Base-by-base conservation (phyloP, 2,113 vertebrate species). In the Oceanites oceanicus region DNA sequence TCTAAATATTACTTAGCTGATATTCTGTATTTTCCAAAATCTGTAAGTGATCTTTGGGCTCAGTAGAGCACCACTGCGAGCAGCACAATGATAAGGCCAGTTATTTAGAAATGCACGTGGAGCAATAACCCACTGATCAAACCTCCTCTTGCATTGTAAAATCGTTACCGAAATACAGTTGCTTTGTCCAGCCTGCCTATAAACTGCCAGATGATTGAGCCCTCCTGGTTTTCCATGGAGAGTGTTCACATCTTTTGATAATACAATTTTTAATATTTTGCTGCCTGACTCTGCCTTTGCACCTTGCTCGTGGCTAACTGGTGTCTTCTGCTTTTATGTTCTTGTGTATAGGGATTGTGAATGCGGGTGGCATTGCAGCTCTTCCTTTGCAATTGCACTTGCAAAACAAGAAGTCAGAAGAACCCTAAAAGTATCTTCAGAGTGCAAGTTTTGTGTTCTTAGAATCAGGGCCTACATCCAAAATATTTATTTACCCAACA, bases 31-130 rank as follows among this genome's bases (percentile, higher is more conserved):
- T 91, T 94, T 53, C 49, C 44, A 65, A 78, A 96, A 68, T 30
- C 42, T 47, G 20, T 52, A 26, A 79, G 40, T 75, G 53, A 61
- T 47, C 50, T 90, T 70, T 62, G n/a, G 49, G 49, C 32, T 93
- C 0, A 0, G 25, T 25, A 74, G 55, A 59, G 53, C 74, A 76
- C 23, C 0, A 0, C 67, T 78, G 75, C 7, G 25, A 80, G 59
- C 55, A 80, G 20, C 55, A 74, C 44, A 86, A 4, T 19, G 49
- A 58, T 61, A 26, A 78, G 47, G 61, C 26, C 66, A 25, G 25
- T 87, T 94, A 36, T 76, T 79, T 75, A 77, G 81, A 66, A 91
- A 78, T 61, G 36, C 56, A n/a, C 6, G 21, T 26, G 52, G 86
- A 36, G 49, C 73, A 70, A 15, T 65, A 78, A 61, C 62, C 75